Evolutionary conservation across 2,113 vertebrate species (phyloP), one percentile per base, ranked within the genome.

Genomic region (Indri indri): DNA sequence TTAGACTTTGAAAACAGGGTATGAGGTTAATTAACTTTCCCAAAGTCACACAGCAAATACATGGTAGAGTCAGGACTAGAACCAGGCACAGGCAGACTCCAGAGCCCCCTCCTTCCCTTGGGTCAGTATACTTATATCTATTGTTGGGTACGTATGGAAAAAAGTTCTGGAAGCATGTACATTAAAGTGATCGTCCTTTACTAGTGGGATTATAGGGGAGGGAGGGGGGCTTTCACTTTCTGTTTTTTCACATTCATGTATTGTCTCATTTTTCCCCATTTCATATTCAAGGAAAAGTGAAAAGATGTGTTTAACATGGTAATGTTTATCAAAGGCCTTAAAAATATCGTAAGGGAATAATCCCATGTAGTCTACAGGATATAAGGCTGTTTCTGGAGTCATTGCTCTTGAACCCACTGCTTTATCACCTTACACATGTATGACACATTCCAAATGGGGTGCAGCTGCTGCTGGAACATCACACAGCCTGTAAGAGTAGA

Each of bases 121-220:
- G 45, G 12, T 8, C 30, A 10, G 4, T 9, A 1, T 32, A 4
- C 13, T 66, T 65, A 1, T 13, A 11, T 30, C 57, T 45, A 7
- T 12, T 25, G 17, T 20, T 32, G 13, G 18, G 25, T 40, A 4
- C 0, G 0, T 23, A 4, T 5, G 23, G 52, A 27, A 27, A 14
- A 37, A 52, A 40, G 13, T 13, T 50, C 81, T 20, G 47, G 32
- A 79, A 95, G 59, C 50, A n/a, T 6, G 25, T 16, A 8, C 30
- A 10, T 25, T 70, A 57, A 18, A 63, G 10, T 11, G 27, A 52
- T 25, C 27, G 6, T 13, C 82, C 63, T 96, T 80, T 6, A 16
- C 68, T 3, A 1, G 17, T 52, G 32, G 70, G 73, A 27, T 70
- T 63, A 32, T 34, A 30, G 52, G 42, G 40, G 32, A 23, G 2